These are phyloP conservation scores for Diloba caeruleocephala DNA, from an alignment of 2,888 invertebrate species.

Conservation along the genomic window DNA sequence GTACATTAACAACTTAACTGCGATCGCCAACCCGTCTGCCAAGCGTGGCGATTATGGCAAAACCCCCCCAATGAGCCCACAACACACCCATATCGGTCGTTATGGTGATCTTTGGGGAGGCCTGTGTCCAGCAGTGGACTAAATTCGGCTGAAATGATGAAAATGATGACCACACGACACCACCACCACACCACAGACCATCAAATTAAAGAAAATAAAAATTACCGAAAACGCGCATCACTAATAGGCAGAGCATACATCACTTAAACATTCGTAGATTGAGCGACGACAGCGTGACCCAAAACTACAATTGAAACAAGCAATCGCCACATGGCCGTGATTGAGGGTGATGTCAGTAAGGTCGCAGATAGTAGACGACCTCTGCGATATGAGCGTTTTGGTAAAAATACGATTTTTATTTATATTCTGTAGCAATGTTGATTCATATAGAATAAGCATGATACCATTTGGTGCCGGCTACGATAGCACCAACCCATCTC, in stretches of 20 bases:
- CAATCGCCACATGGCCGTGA: conserved; percentile 51
- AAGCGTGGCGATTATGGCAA: too few relatives aligned
- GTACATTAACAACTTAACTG: too few relatives aligned
- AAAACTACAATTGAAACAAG: conserved; percentile 46
- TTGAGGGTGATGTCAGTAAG: conserved; percentile 48
- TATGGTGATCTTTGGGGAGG: too few relatives aligned
- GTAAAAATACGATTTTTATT: conserved; percentile 10
- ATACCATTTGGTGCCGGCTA: too few relatives aligned
- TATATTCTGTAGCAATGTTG: conserved; percentile 2
- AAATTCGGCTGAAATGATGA: too few relatives aligned
- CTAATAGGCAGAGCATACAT: conserved; percentile 11
- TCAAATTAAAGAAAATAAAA: conserved; percentile 2
- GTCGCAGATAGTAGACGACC: conserved; percentile 55
- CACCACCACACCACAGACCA: not conserved
- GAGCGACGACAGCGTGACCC: conserved; percentile 40
- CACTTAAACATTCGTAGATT: conserved; percentile 25
- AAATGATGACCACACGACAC: not conserved
- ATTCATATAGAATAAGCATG: conserved; percentile 2
- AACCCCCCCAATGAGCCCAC: too few relatives aligned
- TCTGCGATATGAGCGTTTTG: conserved; percentile 35
- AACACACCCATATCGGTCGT: too few relatives aligned
- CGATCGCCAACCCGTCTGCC: too few relatives aligned
- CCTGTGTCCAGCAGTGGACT: too few relatives aligned
- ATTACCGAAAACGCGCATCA: too few relatives aligned
- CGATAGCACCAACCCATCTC: too few relatives aligned